Evolutionary conservation across 2,888 invertebrate genomes (phyloP).

Genomic region (Polia nebulosa): DNA sequence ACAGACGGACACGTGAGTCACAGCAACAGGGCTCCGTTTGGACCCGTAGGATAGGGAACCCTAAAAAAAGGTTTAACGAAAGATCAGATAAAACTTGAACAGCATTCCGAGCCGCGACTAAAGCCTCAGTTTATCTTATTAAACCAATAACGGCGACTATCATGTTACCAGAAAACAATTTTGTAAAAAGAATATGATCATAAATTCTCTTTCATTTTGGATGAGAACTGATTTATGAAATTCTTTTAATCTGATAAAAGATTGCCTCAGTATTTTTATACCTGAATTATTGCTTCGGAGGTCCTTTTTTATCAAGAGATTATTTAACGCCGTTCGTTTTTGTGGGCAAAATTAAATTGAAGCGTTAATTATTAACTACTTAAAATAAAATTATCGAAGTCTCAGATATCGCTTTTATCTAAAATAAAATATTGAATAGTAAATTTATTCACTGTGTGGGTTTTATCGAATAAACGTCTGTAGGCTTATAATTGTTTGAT

Average conservation of each 20-base stretch:
- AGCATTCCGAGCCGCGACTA: constrained; percentile 2
- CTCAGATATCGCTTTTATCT: neutral
- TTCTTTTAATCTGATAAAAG: constrained; percentile 69
- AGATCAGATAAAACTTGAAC: neutral
- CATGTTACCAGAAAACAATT: constrained; percentile 55
- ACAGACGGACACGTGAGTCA: too few species aligned
- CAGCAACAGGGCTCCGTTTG: too few species aligned
- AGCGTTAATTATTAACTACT: constrained; percentile 32
- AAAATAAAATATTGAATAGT: neutral
- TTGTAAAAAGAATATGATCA: constrained; percentile 59
- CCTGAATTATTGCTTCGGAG: constrained; percentile 62
- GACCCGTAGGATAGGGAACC: too few species aligned
- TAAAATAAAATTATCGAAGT: constrained; percentile 20
- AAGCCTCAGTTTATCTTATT: constrained; percentile 28
- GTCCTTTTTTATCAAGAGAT: constrained; percentile 49
- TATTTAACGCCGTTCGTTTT: constrained; percentile 45
- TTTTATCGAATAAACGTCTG: neutral
- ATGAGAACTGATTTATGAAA: constrained; percentile 65
- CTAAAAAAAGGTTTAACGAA: neutral
- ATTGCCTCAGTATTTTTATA: constrained; percentile 62
- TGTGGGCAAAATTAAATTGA: constrained; percentile 20
- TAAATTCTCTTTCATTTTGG: constrained; percentile 62
- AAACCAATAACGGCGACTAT: constrained; percentile 54
- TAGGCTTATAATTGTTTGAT: too few species aligned
- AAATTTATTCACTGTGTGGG: neutral